phyloP scores from a whole-genome alignment of 2,113 vertebrate species.

The Siniperca chuatsi region DNA sequence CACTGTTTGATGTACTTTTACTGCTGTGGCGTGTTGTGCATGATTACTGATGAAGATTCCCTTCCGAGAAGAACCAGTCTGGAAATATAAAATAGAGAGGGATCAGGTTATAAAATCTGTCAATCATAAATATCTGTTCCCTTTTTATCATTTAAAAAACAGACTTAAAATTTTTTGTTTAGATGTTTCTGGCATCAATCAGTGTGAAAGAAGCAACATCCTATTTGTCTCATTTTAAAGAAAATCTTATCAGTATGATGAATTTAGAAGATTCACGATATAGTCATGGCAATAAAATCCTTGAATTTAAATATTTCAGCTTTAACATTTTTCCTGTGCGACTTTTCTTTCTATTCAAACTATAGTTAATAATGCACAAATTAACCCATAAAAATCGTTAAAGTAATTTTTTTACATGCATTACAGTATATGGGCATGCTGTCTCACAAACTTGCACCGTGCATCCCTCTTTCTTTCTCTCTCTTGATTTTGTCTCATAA shows the following conservation, averaged over 20 bases:
- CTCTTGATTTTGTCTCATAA: constrained; percentile 7
- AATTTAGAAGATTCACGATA: background rate
- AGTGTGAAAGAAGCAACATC: background rate
- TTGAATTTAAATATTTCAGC: too few species aligned
- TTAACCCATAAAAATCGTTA: too few species aligned
- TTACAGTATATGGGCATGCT: background rate
- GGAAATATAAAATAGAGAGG: background rate
- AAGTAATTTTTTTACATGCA: background rate
- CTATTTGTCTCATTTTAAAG: background rate
- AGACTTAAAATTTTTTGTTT: background rate
- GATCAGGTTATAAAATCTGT: background rate
- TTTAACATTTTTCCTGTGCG: too few species aligned
- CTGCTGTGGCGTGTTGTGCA: constrained; percentile 10
- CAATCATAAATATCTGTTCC: background rate
- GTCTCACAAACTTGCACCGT: background rate
- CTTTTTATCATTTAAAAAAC: background rate
- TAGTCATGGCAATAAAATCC: background rate
- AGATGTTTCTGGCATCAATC: background rate
- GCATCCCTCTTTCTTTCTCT: background rate
- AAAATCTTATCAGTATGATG: background rate
- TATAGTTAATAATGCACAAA: background rate
- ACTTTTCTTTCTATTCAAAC: background rate
- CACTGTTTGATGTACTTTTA: constrained; percentile 33
- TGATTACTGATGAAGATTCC: constrained; percentile 31
- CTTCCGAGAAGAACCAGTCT: background rate